Percentiles rank a stretch among this genome's conserved stretches.
Conservation (phyloP, 1,140 invertebrate species). For the Helicoverpa zea region DNA sequence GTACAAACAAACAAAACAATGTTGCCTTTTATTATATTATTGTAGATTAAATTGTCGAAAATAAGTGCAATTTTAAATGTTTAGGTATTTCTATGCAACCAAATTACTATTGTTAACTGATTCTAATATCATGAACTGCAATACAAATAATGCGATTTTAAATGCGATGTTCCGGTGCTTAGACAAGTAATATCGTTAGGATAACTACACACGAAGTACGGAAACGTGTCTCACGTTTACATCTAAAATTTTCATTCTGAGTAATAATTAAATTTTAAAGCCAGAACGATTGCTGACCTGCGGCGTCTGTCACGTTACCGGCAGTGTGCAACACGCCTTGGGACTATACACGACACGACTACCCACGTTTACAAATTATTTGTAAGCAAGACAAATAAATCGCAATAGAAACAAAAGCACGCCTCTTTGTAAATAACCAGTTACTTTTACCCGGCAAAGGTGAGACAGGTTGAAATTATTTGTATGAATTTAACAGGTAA, state of each 20-base stretch:
- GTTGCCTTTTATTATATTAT: not conserved
- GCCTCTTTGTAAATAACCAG: conserved; percentile 34
- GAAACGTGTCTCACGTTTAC: conserved; percentile 28
- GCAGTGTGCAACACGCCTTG: conserved; percentile 22
- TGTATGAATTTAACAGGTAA: not conserved
- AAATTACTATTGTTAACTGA: not conserved
- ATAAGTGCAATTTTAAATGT: too few species aligned
- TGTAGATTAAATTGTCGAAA: too few species aligned
- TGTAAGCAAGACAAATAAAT: conserved; percentile 41
- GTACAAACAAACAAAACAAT: too few species aligned
- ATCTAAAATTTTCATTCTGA: not conserved
- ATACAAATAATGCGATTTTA: conserved; percentile 7
- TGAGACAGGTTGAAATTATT: not conserved
- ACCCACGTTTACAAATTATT: conserved; percentile 1
- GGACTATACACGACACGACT: conserved; percentile 22
- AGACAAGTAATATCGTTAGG: not conserved
- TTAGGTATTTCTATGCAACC: not conserved
- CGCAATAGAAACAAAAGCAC: conserved; percentile 47
- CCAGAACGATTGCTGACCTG: not conserved
- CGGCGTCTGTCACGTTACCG: conserved; percentile 13
- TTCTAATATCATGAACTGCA: not conserved
- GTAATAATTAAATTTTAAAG: conserved; percentile 30
- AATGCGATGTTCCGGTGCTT: not conserved
- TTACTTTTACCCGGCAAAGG: conserved; percentile 4
- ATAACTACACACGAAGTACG: not conserved